phyloP scores from a whole-genome alignment of 2,888 invertebrate species.

The Boloria euphrosyne region DNA sequence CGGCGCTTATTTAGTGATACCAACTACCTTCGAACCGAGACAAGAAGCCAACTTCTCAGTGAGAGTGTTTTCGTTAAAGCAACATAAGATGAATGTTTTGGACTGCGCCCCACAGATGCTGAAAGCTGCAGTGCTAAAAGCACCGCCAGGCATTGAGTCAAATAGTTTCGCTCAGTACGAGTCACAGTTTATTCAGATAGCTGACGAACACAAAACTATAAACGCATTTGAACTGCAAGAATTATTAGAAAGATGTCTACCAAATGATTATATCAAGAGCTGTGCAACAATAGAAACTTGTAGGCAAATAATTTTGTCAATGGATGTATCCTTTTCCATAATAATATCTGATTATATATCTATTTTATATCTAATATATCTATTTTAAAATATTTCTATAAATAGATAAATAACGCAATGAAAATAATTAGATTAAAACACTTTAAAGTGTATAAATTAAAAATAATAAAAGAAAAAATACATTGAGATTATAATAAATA shows the following conservation, averaged over 20 bases:
- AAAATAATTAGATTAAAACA: not conserved
- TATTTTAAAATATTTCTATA: not conserved
- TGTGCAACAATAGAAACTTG: slow-evolving; percentile 96
- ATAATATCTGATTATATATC: not conserved
- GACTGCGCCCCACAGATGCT: slow-evolving; percentile 86
- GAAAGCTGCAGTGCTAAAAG: slow-evolving; percentile 89
- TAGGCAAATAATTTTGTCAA: slow-evolving; percentile 92
- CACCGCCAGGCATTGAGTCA: slow-evolving; percentile 85
- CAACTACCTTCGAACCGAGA: slow-evolving; percentile 95
- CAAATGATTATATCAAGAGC: slow-evolving; percentile 97
- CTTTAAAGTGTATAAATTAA: too few relatives aligned
- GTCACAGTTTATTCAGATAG: slow-evolving; percentile 93
- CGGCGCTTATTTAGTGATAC: slow-evolving; percentile 92
- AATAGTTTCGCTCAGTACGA: slow-evolving; percentile 93
- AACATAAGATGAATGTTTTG: slow-evolving; percentile 88
- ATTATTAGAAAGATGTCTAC: slow-evolving; percentile 93
- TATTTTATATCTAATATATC: not conserved
- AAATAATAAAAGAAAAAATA: too few relatives aligned
- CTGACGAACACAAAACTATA: slow-evolving; percentile 94
- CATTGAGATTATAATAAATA: too few relatives aligned
- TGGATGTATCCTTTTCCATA: slow-evolving; percentile 89
- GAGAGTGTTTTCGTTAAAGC: slow-evolving; percentile 89
- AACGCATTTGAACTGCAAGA: slow-evolving; percentile 96
- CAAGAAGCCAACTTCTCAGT: slow-evolving; percentile 95
- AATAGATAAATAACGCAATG: not conserved